Percentiles rank a stretch among this genome's conserved stretches.
Conservation (phyloP, 2,888 invertebrate species). For the Embidobia sp. region DNA sequence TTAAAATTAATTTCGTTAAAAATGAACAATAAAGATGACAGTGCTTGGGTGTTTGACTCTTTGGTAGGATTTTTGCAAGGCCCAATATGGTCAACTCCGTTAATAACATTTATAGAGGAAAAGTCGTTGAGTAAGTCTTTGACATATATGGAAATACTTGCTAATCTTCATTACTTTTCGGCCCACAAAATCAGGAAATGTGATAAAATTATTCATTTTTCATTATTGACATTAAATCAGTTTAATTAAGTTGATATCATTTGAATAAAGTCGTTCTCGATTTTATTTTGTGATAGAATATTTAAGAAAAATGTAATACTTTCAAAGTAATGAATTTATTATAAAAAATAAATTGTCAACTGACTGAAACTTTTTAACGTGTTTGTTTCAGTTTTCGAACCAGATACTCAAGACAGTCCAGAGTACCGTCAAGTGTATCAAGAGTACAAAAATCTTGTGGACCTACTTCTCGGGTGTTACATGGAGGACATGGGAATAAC, state of each 20-base stretch:
- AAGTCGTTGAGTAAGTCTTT: slow-evolving; percentile 93
- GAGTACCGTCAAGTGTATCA: slow-evolving; percentile 91
- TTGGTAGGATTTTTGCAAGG: slow-evolving; percentile 95
- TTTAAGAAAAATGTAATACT: too few species aligned
- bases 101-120: slow-evolving; percentile 95
- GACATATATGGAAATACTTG: too few species aligned
- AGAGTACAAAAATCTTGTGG: slow-evolving; percentile 95
- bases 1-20: neutral
- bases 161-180: too few species aligned
- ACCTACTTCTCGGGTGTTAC: slow-evolving; percentile 93
- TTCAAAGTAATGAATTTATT: too few species aligned
- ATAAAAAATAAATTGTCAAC: too few species aligned
- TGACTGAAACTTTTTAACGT: too few species aligned
- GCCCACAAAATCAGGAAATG: too few species aligned
- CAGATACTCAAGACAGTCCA: slow-evolving; percentile 87
- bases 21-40: slow-evolving; percentile 83
- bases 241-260: too few species aligned
- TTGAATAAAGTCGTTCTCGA: too few species aligned
- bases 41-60: slow-evolving; percentile 95
- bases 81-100: slow-evolving; percentile 95
- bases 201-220: too few species aligned
- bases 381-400: slow-evolving; percentile 90
- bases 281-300: too few species aligned
- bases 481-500: slow-evolving; percentile 96
- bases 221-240: too few species aligned